Evolutionary conservation across 2,797 vertebrate species (phyloP), one percentile per base, ranked within the genome.

Genomic region (Cirrhinus molitorella): DNA sequence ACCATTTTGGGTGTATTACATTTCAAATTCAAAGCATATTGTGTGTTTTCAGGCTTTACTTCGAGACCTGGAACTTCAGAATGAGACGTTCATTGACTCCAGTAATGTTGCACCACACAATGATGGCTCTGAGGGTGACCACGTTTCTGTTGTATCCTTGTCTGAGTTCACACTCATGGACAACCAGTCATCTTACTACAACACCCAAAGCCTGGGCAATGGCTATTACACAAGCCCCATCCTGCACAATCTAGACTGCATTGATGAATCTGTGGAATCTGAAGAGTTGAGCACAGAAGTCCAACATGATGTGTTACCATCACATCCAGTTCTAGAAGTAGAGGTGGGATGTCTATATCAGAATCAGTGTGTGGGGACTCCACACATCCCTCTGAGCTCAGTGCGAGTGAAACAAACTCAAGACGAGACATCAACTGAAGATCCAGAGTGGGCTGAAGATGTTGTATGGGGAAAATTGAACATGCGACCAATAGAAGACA

Each of bases 21-120:
- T 16, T 53, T 16, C 14, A 57, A 70, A 23, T 66, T 28, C 11
- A 14, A 79, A 57, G 3, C 3, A 5, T 61, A 28, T 81, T n/a
- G 11, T 72, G 8, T 28, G 14, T 23, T 83, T 77, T 47, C 37
- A 94, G 93, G 83, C 77, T 0, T 68, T 90, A 12, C 66, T 83
- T 79, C 84, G 55, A 0, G 89, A 91, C n/a, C 74, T 82, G 1
- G 86, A 88, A 23, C 63, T 68, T 73, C 57, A 77, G 37, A 81
- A 70, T 0, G 16, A n/a, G n/a, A 57, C 57, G 2, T 28, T 79
- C 19, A 19, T 45, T 59, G 79, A 65, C 53, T 47, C 6, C 8
- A 57, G 45, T 25, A 28, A 55, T 16, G 3, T n/a, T 25, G 45
- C 12, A 21, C 43, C 61, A 43, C 76, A 77, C 21, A 80, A 80